Evolutionary conservation across 1,140 invertebrate genomes (phyloP).

Genomic region (Heliconius melpomene): DNA sequence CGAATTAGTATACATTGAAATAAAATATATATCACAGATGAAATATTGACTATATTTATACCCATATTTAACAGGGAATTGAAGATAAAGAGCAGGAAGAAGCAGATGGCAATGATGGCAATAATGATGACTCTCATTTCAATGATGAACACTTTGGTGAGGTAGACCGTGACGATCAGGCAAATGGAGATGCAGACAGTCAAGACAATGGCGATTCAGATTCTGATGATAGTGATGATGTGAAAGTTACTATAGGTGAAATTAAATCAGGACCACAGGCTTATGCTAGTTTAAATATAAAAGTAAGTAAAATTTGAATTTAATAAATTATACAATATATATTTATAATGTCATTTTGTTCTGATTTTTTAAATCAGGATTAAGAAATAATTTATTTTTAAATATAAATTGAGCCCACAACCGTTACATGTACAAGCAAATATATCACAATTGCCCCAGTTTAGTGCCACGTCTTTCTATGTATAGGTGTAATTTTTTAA

Average conservation of each 20-base stretch:
- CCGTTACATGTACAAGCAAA: no score
- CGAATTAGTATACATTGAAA: background rate
- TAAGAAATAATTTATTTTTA: no score
- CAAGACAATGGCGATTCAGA: constrained; percentile 86
- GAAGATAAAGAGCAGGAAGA: constrained; percentile 71
- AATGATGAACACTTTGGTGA: constrained; percentile 79
- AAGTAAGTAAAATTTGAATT: constrained; percentile 50
- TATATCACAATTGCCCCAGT: no score
- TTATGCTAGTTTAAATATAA: constrained; percentile 85
- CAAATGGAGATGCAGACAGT: constrained; percentile 81
- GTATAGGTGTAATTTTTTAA: no score
- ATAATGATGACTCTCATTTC: constrained; percentile 75
- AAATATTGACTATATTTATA: background rate
- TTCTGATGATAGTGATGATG: constrained; percentile 91
- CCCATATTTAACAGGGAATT: constrained; percentile 47
- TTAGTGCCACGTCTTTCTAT: no score
- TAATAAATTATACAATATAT: no score
- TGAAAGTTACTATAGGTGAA: constrained; percentile 92
- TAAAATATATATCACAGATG: background rate
- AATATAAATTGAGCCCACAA: no score
- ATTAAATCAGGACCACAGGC: constrained; percentile 87
- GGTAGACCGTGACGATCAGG: constrained; percentile 79
- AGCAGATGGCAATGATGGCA: constrained; percentile 75
- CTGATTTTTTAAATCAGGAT: no score
- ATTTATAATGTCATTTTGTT: no score